These are phyloP conservation scores for Oreortyx pictus DNA, from an alignment of 2,797 vertebrate genomes.

Conservation along the genomic window DNA sequence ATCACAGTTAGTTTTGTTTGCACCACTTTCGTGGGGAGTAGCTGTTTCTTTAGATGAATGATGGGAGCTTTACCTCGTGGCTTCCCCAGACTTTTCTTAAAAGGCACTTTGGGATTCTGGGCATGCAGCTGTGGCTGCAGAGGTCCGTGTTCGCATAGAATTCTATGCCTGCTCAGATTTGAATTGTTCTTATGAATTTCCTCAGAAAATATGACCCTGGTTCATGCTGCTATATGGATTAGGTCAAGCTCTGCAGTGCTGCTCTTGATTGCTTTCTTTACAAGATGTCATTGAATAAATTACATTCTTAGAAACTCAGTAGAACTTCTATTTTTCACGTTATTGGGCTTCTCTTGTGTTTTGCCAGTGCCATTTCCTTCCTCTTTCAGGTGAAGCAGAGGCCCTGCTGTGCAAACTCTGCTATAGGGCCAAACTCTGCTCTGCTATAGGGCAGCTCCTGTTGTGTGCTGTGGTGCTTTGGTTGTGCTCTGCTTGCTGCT, in stretches of 20 bases:
- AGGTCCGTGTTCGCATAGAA: background rate
- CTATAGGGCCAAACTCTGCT: background rate
- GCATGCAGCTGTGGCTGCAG: no score
- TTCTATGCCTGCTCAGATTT: background rate
- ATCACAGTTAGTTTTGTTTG: background rate
- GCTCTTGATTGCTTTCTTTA: background rate
- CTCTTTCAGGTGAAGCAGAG: background rate
- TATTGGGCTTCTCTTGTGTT: background rate
- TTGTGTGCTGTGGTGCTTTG: background rate
- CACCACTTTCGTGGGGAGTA: background rate
- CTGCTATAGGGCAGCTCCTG: fast-evolving
- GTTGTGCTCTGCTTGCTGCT: background rate
- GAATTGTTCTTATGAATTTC: background rate
- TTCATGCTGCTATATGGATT: background rate
- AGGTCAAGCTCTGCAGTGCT: background rate
- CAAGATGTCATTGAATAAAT: background rate
- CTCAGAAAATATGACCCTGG: background rate
- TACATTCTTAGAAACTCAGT: background rate
- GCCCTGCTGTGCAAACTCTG: no score
- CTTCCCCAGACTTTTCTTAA: background rate
- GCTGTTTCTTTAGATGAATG: background rate
- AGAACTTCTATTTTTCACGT: no score
- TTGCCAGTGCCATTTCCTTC: background rate
- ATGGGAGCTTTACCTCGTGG: background rate
- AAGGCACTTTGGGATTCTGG: background rate